Base-by-base conservation (phyloP, 1,140 invertebrate genomes). In the Atopsyche davidsoni region DNA sequence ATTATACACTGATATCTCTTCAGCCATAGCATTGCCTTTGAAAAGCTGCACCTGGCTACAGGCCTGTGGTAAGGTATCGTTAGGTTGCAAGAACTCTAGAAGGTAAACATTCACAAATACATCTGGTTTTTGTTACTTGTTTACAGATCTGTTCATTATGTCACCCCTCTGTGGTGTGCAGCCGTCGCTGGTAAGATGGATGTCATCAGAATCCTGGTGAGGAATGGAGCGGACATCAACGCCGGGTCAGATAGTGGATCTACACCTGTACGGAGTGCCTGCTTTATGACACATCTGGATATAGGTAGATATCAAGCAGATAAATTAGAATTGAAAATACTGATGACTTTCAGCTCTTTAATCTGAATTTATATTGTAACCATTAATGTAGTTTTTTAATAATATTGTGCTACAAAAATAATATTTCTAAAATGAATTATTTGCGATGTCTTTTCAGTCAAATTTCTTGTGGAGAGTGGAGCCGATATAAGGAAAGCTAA, bases 121-220 rank as follows among this genome's bases (percentile, higher is more conserved):
- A 36, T n/a, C 9, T 16, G 9, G 34, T 11, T 35, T 13, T 17
- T 48, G n/a, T 38, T 39, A 23, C 10, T 18, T 49, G 32, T 22
- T 58, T 57, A 40, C 52, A 69, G 79, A 57, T 83, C 86, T 23
- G 79, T 85, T 17, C 89, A 93, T 70, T 79, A 77, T 60, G 90
- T 92, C 0, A 91, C 91, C 1, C 90, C 91, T 10, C 68, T 96
- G n/a, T 95, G 89, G 92, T 92, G 88, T 72, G 89, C 91, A 10
- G 85, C 91, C 4, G 91, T 95, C 4, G 85, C 87, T n/a, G 89
- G 89, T 11, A 83, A 85, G 55, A 62, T 93, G 10, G 72, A 77
- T 34, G 85, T 92, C 46, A 81, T 95, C 14, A 81, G 84, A 60
- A 83, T 81, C 65, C 72, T 96, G 18, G 78, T 92, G 4, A 71